A percentile compares a stretch with the other conserved stretches of the same genome.
phyloP scores from a whole-genome alignment of 2,888 invertebrate genomes.

The Acleris sparsana region DNA sequence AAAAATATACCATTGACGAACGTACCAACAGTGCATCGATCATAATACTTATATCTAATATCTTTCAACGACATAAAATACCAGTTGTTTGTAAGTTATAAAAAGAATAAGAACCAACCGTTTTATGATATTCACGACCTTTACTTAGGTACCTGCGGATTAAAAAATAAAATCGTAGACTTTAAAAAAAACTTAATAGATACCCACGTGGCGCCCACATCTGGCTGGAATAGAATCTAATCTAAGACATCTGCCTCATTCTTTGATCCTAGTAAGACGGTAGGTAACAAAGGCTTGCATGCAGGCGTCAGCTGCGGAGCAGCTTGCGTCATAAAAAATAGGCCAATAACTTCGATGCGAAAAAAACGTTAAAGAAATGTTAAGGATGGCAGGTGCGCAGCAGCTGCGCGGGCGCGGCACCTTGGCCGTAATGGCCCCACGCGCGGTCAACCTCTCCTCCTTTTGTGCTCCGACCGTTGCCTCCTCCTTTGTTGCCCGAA shows the following conservation, averaged over 20 bases:
- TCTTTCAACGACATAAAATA: too few species aligned
- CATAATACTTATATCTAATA: too few species aligned
- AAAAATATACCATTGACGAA: too few species aligned
- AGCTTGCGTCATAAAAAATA: slow-evolving; percentile 83
- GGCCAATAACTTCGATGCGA: slow-evolving; percentile 81
- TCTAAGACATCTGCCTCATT: slow-evolving; percentile 53
- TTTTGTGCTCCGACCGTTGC: slow-evolving; percentile 46
- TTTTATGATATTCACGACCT: not conserved
- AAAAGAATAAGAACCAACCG: too few species aligned
- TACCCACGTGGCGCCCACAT: slow-evolving; percentile 61
- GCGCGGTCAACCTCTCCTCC: slow-evolving; percentile 53
- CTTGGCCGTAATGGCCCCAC: slow-evolving; percentile 71
- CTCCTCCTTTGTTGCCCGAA: slow-evolving; percentile 27
- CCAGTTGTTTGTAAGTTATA: too few species aligned
- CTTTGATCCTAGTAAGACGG: slow-evolving; percentile 61
- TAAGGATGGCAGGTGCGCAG: slow-evolving; percentile 80
- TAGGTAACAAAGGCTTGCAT: slow-evolving; percentile 63
- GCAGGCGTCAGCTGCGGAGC: slow-evolving; percentile 74
- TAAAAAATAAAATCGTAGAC: slow-evolving; percentile 44
- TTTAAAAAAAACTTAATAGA: slow-evolving; percentile 45
- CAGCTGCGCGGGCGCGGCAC: slow-evolving; percentile 75
- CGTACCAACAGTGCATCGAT: too few species aligned
- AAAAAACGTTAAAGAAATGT: slow-evolving; percentile 77
- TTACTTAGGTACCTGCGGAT: slow-evolving; percentile 27
- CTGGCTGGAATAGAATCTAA: slow-evolving; percentile 49